Percentiles rank a stretch among this genome's conserved stretches.
These are phyloP conservation scores for Steinernema hermaphroditum DNA, from an alignment of 2,888 invertebrate genomes.

Conservation along the genomic window DNA sequence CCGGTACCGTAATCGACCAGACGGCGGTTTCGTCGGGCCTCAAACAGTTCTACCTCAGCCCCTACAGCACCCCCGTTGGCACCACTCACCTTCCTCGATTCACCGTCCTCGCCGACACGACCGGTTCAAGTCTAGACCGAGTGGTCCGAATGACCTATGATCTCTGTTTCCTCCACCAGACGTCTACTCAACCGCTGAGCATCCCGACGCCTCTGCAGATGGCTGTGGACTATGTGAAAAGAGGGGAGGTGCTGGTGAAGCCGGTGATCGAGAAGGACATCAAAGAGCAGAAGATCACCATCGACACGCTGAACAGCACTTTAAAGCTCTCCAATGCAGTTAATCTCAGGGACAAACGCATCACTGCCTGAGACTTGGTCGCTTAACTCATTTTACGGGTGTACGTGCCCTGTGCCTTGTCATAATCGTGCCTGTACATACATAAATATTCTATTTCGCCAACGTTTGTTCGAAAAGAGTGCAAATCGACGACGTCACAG, in stretches of 20 bases:
- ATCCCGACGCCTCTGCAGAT: background rate
- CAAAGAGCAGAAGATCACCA: background rate
- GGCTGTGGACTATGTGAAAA: background rate
- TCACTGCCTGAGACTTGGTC: conserved; percentile 7
- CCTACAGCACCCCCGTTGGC: background rate
- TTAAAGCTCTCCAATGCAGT: background rate
- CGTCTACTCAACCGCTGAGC: background rate
- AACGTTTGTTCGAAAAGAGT: too few relatives aligned
- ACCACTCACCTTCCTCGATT: background rate
- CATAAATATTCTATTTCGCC: background rate
- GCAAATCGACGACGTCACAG: too few relatives aligned
- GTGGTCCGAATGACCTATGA: background rate
- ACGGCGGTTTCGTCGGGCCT: background rate
- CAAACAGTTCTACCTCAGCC: conserved; percentile 3
- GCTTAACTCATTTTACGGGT: too few relatives aligned
- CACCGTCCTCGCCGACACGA: background rate
- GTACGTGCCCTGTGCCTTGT: too few relatives aligned
- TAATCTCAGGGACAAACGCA: background rate
- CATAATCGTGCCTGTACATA: background rate
- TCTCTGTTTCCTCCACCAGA: conserved; percentile 2
- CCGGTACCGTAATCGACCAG: conserved; percentile 6
- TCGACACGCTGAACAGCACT: background rate
- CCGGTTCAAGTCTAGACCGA: background rate
- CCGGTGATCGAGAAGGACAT: background rate
- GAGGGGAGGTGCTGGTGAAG: background rate